Evolutionary conservation across 1,140 invertebrate genomes (phyloP), one percentile per base, ranked within the genome.

Genomic region (Anastrepha ludens): DNA sequence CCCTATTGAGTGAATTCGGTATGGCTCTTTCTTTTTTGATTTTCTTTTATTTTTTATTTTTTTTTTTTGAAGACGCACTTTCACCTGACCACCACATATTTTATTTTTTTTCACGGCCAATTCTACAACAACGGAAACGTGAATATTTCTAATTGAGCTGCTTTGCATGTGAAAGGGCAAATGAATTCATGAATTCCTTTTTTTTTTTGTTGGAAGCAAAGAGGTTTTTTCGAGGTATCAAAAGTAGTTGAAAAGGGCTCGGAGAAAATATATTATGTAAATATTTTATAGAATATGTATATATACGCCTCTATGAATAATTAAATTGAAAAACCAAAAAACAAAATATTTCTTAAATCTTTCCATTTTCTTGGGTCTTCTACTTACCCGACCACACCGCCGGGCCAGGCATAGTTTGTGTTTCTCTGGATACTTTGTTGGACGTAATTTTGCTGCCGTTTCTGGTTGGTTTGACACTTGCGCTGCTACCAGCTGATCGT

Each of bases 351-450:
- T 9, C 50, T 11, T 41, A 44, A n/a, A 15, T 17, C 6, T 47
- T n/a, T n/a, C 8, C n/a, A 67, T 65, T 4, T 62, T 20, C 41
- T 60, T 2, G 1, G 39, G 81, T 29, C 55, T 6, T 39, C 29
- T 91, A 93, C 92, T 91, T 91, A 93, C 92, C 92, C 89, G 92
- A 93, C 92, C 92, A 93, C 91, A 93, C 90, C 89, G 92, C 92
- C 89, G 92, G 91, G 90, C 92, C 92, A 90, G 92, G 92, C 92
- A 93, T 93, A 89, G 87, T 91, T 89, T 88, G 88, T 87, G 90
- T 87, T 88, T 88, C 85, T 87, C 87, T 89, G 78, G 87, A 88
- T 88, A 89, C 87, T 87, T 89, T 89, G n/a, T 44, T 87, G 74
- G 88, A 87, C 86, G 87, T 87, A 87, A 87, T 89, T 88, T 89